A percentile compares a stretch with the other conserved stretches of the same genome.
phyloP scores from a whole-genome alignment of 2,113 vertebrate species.

The Embiotoca jacksoni region DNA sequence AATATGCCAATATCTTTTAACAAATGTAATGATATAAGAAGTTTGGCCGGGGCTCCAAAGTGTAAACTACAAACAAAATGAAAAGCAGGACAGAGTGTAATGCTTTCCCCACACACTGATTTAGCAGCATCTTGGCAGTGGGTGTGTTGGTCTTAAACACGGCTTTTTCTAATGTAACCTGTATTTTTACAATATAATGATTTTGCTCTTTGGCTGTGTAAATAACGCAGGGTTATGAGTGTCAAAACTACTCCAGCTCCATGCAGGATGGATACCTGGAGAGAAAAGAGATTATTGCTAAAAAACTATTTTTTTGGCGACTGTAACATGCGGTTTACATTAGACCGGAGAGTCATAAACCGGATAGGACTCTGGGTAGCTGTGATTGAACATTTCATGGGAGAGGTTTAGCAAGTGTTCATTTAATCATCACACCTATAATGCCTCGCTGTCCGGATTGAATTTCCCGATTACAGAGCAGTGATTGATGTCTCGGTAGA shows the following conservation, averaged over 20 bases:
- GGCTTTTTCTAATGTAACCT: neutral
- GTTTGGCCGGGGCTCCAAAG: no score
- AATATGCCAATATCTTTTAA: neutral
- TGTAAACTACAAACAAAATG: no score
- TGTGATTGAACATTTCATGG: slow-evolving; percentile 10
- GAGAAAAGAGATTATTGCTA: slow-evolving; percentile 36
- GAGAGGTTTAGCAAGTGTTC: neutral
- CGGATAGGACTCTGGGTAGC: neutral
- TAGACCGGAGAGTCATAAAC: slow-evolving; percentile 19
- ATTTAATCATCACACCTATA: neutral
- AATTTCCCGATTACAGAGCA: slow-evolving; percentile 6
- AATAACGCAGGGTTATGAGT: neutral
- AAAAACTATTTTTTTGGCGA: slow-evolving; percentile 31
- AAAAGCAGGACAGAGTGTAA: neutral
- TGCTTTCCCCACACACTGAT: neutral
- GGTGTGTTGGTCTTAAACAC: neutral
- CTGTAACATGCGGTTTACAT: slow-evolving; percentile 11
- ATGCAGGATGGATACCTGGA: neutral
- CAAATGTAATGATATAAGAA: neutral
- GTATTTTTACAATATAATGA: neutral
- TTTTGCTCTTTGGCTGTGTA: neutral
- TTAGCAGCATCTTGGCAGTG: neutral
- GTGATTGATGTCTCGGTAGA: slow-evolving; percentile 5
- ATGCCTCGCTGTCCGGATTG: neutral
- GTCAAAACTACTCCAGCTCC: neutral